Percentiles rank a stretch among this genome's conserved stretches.
Evolutionary conservation across 2,113 vertebrate species (phyloP).

Genomic region (Cyprichromis sp.): DNA sequence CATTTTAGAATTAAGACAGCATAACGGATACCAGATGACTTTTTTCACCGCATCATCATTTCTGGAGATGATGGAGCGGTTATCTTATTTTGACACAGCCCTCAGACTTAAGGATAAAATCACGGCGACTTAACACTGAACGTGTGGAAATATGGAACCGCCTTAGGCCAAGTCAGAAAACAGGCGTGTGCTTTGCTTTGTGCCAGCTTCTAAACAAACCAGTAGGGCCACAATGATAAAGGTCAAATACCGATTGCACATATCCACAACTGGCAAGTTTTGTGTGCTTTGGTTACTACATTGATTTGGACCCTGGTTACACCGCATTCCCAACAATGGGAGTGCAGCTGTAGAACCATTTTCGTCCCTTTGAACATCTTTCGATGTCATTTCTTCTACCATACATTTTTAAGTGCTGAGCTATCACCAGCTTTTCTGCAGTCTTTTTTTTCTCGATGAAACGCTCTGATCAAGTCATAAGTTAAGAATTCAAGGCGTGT

Average conservation of each 20-base stretch:
- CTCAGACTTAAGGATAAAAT: not conserved
- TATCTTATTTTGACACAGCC: not conserved
- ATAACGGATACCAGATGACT: not conserved
- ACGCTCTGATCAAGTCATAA: not conserved
- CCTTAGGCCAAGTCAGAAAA: not conserved
- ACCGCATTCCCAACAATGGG: not conserved
- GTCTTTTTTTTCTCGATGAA: rapidly evolving
- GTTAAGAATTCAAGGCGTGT: not conserved
- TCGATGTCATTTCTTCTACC: not conserved
- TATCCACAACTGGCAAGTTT: not conserved
- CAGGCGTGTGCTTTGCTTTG: not conserved
- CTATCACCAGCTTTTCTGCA: not conserved
- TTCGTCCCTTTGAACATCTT: not conserved
- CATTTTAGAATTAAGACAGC: not conserved
- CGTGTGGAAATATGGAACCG: not conserved
- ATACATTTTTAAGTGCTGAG: not conserved
- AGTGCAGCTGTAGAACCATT: not conserved
- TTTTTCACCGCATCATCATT: not conserved
- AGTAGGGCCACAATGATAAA: not conserved
- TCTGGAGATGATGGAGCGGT: not conserved
- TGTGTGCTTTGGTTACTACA: not conserved
- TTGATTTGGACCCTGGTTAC: not conserved
- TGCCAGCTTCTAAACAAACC: not conserved
- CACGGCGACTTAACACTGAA: not conserved
- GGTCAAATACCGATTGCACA: not conserved